Evolutionary conservation across 2,113 vertebrate genomes (phyloP), one percentile per base, ranked within the genome.

Genomic region (Otus sunia): DNA sequence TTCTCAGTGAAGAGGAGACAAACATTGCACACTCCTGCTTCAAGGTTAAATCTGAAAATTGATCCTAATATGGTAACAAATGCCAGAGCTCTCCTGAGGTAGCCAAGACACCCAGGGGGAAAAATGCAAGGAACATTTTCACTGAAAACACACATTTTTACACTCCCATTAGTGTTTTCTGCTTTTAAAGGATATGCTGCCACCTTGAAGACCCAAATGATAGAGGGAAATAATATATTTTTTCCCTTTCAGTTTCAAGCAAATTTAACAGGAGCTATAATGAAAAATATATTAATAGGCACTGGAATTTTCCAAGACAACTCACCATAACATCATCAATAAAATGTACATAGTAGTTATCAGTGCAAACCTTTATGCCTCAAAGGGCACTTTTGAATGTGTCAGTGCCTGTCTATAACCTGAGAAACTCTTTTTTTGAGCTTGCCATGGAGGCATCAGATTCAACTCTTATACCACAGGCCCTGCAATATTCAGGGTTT

Each of bases 101-200:
- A 62, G 19, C 12, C 39, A 36, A 14, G 0, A 2, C 0, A 19
- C 10, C 7, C 11, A 37, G 6, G 17, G 0, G 4, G 1, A 10
- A 12, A 62, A 30, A 1, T 1, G 0, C 11, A 77, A 47, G 3
- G 6, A 59, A 5, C 7, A 23, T 52, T 86, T 76, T 43, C 17
- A 19, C 18, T 27, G 45, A 30, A 72, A 52, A 12, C 12, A 60
- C 3, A 7, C 0, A 5, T 53, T 88, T 60, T 56, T 76, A 41
- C 26, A 12, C 9, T 55, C 5, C 4, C 2, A 3, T 29, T 8
- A 18, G 9, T 9, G 14, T 30, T 64, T 52, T 63, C 43, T 45
- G 19, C 12, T 76, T 29, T 60, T 22, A 52, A 59, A 60, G 7
- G 37, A 37, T 18, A 4, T 16, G 20, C 4, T 1, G 2, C 7